Evolutionary conservation across 2,888 invertebrate species (phyloP).

Genomic region (Cephus nigrinus): DNA sequence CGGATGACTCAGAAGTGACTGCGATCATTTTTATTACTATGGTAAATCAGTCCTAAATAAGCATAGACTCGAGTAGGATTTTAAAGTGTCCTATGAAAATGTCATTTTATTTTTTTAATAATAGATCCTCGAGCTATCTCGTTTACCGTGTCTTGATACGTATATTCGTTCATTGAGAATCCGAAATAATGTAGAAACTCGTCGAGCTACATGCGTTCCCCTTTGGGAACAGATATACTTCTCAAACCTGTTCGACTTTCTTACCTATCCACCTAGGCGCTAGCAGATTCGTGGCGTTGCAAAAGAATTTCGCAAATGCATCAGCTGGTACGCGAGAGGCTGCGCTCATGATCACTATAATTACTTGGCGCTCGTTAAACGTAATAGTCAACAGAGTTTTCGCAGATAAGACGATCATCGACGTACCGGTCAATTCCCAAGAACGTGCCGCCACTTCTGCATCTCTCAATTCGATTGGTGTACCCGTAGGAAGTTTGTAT

Average conservation of each 20-base stretch:
- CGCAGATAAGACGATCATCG: slow-evolving; percentile 19
- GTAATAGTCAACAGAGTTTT: slow-evolving; percentile 29
- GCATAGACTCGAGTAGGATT: not conserved
- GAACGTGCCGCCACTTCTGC: slow-evolving; percentile 16
- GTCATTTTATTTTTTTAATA: not conserved
- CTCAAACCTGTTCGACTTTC: not conserved
- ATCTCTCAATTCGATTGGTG: not conserved
- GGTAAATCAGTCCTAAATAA: not conserved
- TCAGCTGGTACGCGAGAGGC: slow-evolving; percentile 20
- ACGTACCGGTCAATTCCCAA: slow-evolving; percentile 16
- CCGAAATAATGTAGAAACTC: not conserved
- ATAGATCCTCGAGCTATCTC: not conserved
- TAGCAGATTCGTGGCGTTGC: slow-evolving; percentile 32
- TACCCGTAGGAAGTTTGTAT: not conserved
- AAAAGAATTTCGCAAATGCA: slow-evolving; percentile 46
- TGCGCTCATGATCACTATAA: slow-evolving; percentile 22
- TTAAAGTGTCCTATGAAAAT: not conserved
- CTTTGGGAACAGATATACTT: not conserved
- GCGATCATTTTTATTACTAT: not conserved
- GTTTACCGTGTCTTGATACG: not conserved
- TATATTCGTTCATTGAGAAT: not conserved
- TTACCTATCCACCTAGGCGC: not conserved
- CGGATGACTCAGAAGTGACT: not conserved
- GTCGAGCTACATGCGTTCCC: too few species aligned
- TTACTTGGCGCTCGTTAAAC: slow-evolving; percentile 44